phyloP scores from a whole-genome alignment of 2,113 vertebrate genomes.

The Mormyrus lacerda region DNA sequence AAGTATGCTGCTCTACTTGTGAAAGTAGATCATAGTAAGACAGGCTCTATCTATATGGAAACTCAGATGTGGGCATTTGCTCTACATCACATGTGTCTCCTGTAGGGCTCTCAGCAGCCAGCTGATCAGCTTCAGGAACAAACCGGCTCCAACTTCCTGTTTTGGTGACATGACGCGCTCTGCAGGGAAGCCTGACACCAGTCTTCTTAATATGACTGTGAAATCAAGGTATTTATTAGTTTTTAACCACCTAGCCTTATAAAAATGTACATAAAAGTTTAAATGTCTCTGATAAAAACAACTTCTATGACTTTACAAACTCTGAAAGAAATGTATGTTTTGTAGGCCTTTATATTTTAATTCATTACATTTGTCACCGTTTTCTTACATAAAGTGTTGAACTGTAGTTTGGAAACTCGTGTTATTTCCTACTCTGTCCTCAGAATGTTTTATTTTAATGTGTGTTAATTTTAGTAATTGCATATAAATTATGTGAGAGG shows the following conservation, averaged over 20 bases:
- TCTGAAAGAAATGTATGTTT: not conserved
- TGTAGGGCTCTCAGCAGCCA: not conserved
- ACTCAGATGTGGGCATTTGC: not conserved
- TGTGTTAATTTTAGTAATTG: not conserved
- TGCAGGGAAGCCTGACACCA: not conserved
- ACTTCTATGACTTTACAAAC: not conserved
- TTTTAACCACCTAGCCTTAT: not conserved
- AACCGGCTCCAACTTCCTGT: not conserved
- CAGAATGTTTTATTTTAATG: not conserved
- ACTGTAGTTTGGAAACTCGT: not conserved
- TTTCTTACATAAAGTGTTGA: not conserved
- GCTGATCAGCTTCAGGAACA: not conserved
- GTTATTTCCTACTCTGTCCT: not conserved
- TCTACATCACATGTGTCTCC: not conserved
- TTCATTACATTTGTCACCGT: not conserved
- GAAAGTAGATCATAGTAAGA: not conserved
- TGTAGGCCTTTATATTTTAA: not conserved
- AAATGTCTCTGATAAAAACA: not conserved
- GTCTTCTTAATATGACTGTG: not conserved
- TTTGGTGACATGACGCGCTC: not conserved
- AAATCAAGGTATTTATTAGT: not conserved
- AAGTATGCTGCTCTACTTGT: not conserved
- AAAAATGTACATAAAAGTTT: not conserved
- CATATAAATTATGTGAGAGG: not conserved
- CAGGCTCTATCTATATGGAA: not conserved